Evolutionary conservation across 2,797 vertebrate species (phyloP).

Genomic region (Echeneis naucrates): DNA sequence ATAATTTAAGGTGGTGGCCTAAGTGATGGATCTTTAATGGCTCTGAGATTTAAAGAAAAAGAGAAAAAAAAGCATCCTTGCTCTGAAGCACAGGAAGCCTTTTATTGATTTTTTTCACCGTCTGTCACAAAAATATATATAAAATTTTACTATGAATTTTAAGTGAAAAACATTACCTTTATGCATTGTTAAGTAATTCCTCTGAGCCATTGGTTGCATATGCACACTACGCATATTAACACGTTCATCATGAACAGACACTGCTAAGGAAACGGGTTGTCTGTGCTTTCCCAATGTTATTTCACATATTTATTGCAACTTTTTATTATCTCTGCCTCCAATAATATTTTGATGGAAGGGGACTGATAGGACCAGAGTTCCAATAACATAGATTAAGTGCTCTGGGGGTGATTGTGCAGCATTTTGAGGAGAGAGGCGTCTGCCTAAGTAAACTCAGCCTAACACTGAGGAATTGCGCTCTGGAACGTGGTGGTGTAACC

Average conservation of each 20-base stretch:
- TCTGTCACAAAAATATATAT: neutral
- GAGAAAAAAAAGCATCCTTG: constrained; percentile 14
- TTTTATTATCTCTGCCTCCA: constrained; percentile 82
- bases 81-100: neutral
- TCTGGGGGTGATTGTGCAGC: constrained; percentile 72
- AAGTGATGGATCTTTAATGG: constrained; percentile 13
- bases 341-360: constrained; percentile 83
- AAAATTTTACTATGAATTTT: neutral
- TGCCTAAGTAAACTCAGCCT: constrained; percentile 81
- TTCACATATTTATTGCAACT: constrained; percentile 77
- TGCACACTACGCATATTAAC: constrained; percentile 40
- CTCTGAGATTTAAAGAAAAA: constrained; percentile 5
- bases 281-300: constrained; percentile 64
- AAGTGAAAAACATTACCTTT: neutral
- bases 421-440: constrained; percentile 69
- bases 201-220: neutral
- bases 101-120: neutral
- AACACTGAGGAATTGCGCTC: constrained; percentile 71
- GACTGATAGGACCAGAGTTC: constrained; percentile 77
- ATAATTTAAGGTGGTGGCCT: neutral
- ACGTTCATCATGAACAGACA: constrained; percentile 32
- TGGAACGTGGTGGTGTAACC: constrained; percentile 81
- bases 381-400: constrained; percentile 84
- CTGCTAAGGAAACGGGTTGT: constrained; percentile 45
- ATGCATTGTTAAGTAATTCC: neutral